Conservation (phyloP, 2,888 invertebrate genomes). For the Plebejus argus region DNA sequence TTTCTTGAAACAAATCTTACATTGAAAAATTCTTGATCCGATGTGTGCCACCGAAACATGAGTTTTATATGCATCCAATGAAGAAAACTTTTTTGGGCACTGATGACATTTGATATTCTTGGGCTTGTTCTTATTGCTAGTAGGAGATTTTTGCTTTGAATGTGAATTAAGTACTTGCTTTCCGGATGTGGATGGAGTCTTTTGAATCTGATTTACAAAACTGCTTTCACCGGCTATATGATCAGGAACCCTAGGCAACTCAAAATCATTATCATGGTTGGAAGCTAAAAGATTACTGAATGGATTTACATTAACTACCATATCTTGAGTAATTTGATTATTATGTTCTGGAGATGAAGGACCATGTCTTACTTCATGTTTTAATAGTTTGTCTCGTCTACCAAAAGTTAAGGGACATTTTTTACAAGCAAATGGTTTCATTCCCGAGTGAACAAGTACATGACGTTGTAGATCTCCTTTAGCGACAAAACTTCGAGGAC, state of each 20-base stretch:
- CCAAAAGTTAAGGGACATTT: constrained; percentile 85
- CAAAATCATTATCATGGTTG: constrained; percentile 62
- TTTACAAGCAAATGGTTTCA: constrained; percentile 83
- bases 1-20: constrained; percentile 84
- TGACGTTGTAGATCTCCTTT: constrained; percentile 85
- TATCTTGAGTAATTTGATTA: constrained; percentile 71
- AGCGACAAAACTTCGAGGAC: constrained; percentile 87
- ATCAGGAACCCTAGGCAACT: constrained; percentile 75
- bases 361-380: constrained; percentile 84
- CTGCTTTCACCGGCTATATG: constrained; percentile 76
- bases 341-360: constrained; percentile 58
- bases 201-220: constrained; percentile 66
- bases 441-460: constrained; percentile 84
- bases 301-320: constrained; percentile 83
- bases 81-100: constrained; percentile 76
- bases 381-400: constrained; percentile 84
- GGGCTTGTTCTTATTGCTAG: constrained; percentile 66
- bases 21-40: constrained; percentile 81
- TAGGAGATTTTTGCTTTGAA: constrained; percentile 56
- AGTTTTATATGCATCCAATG: constrained; percentile 74
- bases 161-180: constrained; percentile 60
- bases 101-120: constrained; percentile 78
- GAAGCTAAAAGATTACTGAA: constrained; percentile 75
- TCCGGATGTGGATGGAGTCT: constrained; percentile 55
- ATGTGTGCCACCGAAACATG: constrained; percentile 78